Evolutionary conservation across 2,797 vertebrate species (phyloP), one percentile per base, ranked within the genome.

Genomic region (Galago senegalensis): DNA sequence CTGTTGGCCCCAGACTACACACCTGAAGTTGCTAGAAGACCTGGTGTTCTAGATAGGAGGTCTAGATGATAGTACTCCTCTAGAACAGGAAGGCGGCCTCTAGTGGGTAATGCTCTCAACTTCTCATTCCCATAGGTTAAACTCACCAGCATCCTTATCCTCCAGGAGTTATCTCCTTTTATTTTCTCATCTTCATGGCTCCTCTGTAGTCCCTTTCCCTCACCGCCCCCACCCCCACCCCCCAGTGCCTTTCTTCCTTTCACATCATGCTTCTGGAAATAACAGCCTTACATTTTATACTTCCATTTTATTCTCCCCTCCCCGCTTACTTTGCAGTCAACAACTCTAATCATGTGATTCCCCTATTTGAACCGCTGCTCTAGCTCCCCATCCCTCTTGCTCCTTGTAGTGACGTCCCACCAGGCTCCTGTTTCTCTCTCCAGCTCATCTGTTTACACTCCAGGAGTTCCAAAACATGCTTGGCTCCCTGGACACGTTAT

Each of bases 281-380:
- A 94, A n/a, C 5, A 63, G 37, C n/a, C 46, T 75, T 77, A 29
- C 23, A 65, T 75, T 77, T 93, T 43, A 37, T 49, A 12, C 69
- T 86, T 86, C n/a, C 2, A 5, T 93, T 82, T 93, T n/a, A 79
- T 8, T n/a, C 20, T 65, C 40, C 10, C 37, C 20, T 60, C 34
- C 58, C 25, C 25, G 3, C n/a, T 80, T 76, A n/a, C 70, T 80
- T n/a, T 27, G 84, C 43, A 89, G 0, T 53, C 70, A 67, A 3
- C 6, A 7, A 17, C 25, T 67, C 70, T 81, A 53, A 80, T 94
- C 75, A 65, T 37, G 31, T 60, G 53, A 70, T 27, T 72, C 18
- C 89, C 69, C 43, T 91, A 63, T 96, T 87, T 72, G 43, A 77
- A 95, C 81, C 40, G 46, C 58, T 72, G 65, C 79, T 18, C 17